Base-by-base conservation (phyloP, 2,888 invertebrate species). In the Lutraria lutraria region DNA sequence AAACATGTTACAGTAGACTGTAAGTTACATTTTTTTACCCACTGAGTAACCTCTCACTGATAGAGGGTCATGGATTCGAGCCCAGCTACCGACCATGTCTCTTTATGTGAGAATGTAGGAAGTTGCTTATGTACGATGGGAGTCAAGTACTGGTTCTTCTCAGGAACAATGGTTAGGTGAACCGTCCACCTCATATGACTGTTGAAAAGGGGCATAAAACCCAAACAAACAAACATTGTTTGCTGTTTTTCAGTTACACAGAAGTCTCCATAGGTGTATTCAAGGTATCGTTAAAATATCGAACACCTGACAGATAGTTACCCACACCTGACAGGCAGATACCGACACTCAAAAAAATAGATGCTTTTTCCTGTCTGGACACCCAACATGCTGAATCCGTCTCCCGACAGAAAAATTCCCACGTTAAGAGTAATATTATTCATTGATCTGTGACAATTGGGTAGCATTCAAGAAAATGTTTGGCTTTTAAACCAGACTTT, bases 191-290 rank as follows among this genome's bases (percentile, higher is more conserved):
- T n/a, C n/a, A n/a, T n/a, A n/a, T n/a, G n/a, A n/a, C n/a, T n/a
- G 3, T 63, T 63, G 8, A 63, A 21, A 19, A n/a, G n/a, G 21
- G 63, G 25, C 8, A 25, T 19, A 21, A 63, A 25, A n/a, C 63
- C n/a, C n/a, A n/a, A n/a, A n/a, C 25, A 25, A 19, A n/a, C 25
- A n/a, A 3, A 63, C 1, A n/a, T n/a, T 63, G n/a, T 63, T 43
- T 68, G 25, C 19, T 56, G 56, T 56, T 56, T 56, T 92, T 19
- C 91, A 94, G 94, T 54, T 94, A 89, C 85, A 89, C 88, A 53
- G 93, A 93, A 52, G 89, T 88, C 19, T 88, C 92, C 15, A 90
- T 91, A 10, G 94, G 94, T 25, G 90, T 92, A 60, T 89, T 94
- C 21, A 91, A 85, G 89, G 93, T 93, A 13, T 76, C 87, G 4